Evolutionary conservation across 2,113 vertebrate species (phyloP).

Genomic region (Pristiophorus japonicus): DNA sequence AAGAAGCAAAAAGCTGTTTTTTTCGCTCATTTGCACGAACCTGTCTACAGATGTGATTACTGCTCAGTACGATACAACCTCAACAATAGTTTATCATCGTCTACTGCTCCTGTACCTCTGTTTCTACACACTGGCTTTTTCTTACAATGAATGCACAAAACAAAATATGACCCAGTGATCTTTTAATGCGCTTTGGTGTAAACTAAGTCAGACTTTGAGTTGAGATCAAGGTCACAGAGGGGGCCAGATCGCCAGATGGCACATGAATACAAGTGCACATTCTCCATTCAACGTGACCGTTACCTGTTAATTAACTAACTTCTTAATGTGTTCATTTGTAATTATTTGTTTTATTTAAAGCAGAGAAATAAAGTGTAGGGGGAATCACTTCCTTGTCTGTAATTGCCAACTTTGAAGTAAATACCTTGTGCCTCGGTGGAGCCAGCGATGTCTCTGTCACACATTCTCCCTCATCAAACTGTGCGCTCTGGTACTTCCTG

Average conservation of each 20-base stretch:
- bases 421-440: not conserved
- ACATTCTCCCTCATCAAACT: not conserved
- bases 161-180: not conserved
- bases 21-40: not conserved
- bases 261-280: not conserved
- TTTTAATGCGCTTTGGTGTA: not conserved
- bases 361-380: not conserved
- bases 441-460: not conserved
- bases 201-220: not conserved
- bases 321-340: not conserved
- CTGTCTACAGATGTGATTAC: not conserved
- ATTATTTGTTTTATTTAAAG: not conserved
- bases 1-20: not conserved
- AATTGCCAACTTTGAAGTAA: not conserved
- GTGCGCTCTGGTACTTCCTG: not conserved
- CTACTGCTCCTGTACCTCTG: not conserved
- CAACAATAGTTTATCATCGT: not conserved
- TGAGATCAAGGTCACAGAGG: not conserved
- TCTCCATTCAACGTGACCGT: not conserved
- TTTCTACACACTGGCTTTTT: not conserved
- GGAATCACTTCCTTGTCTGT: not conserved
- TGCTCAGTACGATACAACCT: not conserved
- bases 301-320: not conserved
- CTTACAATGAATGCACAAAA: not conserved
- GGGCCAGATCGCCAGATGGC: not conserved